phyloP scores from a whole-genome alignment of 2,888 invertebrate genomes.

The Stenchaetothrips biformis region DNA sequence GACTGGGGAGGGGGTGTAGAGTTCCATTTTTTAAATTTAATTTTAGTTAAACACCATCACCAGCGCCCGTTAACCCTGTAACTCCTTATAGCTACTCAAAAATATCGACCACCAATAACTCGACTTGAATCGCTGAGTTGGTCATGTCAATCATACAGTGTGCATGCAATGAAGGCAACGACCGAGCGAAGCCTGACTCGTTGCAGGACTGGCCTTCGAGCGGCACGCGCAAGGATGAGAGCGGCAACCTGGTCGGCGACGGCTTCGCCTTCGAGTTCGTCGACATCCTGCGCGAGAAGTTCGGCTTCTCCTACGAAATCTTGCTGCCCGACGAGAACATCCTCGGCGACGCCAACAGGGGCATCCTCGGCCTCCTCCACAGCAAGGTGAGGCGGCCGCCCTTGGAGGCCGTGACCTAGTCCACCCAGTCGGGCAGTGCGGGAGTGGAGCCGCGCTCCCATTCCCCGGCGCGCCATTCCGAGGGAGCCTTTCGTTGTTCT shows the following conservation, averaged over 20 bases:
- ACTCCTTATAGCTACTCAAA: too few species aligned
- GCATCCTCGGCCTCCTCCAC: slow-evolving; percentile 60
- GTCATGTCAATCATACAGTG: too few species aligned
- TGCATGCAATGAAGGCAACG: too few species aligned
- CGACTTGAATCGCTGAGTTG: too few species aligned
- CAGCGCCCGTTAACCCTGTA: too few species aligned
- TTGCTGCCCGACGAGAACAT: slow-evolving; percentile 58
- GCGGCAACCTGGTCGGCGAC: slow-evolving; percentile 56
- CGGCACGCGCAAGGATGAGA: slow-evolving; percentile 41
- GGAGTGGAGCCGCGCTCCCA: slow-evolving; percentile 12
- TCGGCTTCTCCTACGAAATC: slow-evolving; percentile 70
- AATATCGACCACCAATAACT: too few species aligned
- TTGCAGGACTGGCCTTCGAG: slow-evolving; percentile 43
- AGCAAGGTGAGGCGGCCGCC: slow-evolving; percentile 49
- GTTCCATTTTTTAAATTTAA: too few species aligned
- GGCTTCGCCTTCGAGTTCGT: slow-evolving; percentile 72
- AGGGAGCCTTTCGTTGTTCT: too few species aligned
- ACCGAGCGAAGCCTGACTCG: too few species aligned
- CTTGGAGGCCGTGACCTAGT: neutral
- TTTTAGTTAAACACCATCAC: too few species aligned
- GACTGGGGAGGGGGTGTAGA: too few species aligned
- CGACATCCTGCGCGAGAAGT: slow-evolving; percentile 60
- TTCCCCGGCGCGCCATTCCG: neutral
- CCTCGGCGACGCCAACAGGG: slow-evolving; percentile 54
- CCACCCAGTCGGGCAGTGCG: slow-evolving; percentile 26